These are phyloP conservation scores for Drosophila sechellia DNA, from an alignment of 1,140 invertebrate species.

Conservation along the genomic window DNA sequence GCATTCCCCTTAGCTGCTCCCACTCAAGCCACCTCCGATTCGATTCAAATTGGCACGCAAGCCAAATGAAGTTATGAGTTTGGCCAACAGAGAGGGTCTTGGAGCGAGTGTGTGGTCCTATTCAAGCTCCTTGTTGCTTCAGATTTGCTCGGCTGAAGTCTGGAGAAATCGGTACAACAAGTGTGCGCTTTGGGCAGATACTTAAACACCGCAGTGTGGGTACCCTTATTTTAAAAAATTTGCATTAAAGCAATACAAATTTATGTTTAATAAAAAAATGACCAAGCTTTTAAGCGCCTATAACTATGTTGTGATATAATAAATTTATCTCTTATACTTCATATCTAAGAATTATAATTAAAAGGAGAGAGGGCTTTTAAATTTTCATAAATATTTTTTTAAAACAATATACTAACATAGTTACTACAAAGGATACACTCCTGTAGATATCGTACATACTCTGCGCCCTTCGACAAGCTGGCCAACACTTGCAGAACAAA, in stretches of 20 bases:
- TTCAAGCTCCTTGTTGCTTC: conserved; percentile 6
- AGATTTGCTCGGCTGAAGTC: conserved; percentile 15
- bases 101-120: conserved; percentile 9
- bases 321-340: no score
- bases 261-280: no score
- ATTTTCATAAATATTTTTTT: no score
- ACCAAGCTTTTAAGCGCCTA: no score
- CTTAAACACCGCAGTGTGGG: background rate
- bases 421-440: no score
- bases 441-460: no score
- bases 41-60: conserved; percentile 78
- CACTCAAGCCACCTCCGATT: conserved; percentile 39
- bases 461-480: background rate
- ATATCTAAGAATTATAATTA: no score
- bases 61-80: conserved; percentile 67
- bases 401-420: no score
- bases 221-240: background rate
- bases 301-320: no score
- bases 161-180: conserved; percentile 32
- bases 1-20: conserved; percentile 44
- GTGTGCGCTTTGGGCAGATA: conserved; percentile 1
- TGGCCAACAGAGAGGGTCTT: conserved; percentile 16
- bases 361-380: no score
- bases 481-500: conserved; percentile 53
- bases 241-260: no score